A percentile compares a stretch with the other conserved stretches of the same genome.
phyloP scores from a whole-genome alignment of 2,888 invertebrate genomes.

The Drosophila tanythrix region DNA sequence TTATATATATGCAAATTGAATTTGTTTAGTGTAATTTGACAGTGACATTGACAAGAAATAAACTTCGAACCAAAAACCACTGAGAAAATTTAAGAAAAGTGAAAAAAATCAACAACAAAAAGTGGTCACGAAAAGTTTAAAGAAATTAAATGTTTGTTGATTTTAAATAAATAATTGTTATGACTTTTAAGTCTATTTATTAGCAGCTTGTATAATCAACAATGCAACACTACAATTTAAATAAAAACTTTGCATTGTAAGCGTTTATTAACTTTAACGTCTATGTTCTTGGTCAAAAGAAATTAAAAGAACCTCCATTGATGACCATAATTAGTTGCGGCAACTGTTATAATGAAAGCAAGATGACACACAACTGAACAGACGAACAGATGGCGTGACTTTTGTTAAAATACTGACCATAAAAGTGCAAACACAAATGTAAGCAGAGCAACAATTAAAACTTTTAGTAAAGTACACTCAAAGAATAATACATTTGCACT shows the following conservation, averaged over 20 bases:
- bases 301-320: constrained; percentile 24
- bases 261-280: constrained; percentile 54
- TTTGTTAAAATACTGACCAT: not conserved
- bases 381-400: not conserved
- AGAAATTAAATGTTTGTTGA: not conserved
- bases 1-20: not conserved
- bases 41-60: not conserved
- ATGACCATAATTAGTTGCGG: constrained; percentile 40
- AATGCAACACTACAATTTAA: constrained; percentile 24
- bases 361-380: not conserved
- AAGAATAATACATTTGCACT: not conserved
- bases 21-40: not conserved
- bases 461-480: constrained; percentile 50
- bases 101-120: not conserved
- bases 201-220: constrained; percentile 3
- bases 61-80: not conserved
- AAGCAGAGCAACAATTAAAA: constrained; percentile 71
- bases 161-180: constrained; percentile 8
- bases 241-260: constrained; percentile 51
- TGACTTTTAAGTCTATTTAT: constrained; percentile 1
- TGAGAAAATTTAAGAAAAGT: too few species aligned
- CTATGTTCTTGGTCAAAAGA: constrained; percentile 41
- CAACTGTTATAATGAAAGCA: constrained; percentile 27
- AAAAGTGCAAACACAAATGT: constrained; percentile 43
- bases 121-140: not conserved